Evolutionary conservation across 1,140 invertebrate genomes (phyloP).

Genomic region (Pseudomyrmex flavicornis): DNA sequence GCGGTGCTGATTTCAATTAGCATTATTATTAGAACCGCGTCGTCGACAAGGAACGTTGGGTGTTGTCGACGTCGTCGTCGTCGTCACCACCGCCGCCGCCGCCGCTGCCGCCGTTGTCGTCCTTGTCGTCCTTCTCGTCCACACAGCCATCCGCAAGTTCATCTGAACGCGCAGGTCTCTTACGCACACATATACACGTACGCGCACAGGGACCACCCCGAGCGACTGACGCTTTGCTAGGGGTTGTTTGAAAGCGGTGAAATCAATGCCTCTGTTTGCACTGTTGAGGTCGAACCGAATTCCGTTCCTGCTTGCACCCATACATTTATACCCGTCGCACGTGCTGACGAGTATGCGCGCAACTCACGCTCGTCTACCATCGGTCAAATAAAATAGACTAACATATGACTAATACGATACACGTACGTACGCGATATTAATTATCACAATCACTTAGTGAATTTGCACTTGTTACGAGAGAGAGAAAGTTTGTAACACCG

Average conservation of each 20-base stretch:
- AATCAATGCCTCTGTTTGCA: slow-evolving; percentile 85
- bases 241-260: slow-evolving; percentile 84
- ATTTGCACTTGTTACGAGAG: background rate
- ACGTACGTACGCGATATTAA: slow-evolving; percentile 19
- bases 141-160: slow-evolving; percentile 68
- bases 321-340: slow-evolving; percentile 58
- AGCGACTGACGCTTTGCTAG: slow-evolving; percentile 80
- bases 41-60: slow-evolving; percentile 76
- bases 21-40: slow-evolving; percentile 82
- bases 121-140: slow-evolving; percentile 53
- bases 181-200: slow-evolving; percentile 22
- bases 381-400: slow-evolving; percentile 42
- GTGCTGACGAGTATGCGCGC: slow-evolving; percentile 26
- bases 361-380: slow-evolving; percentile 19
- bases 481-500: background rate
- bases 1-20: slow-evolving; percentile 81
- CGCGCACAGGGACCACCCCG: slow-evolving; percentile 55
- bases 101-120: background rate
- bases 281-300: slow-evolving; percentile 84
- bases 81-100: slow-evolving; percentile 21
- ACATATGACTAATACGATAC: slow-evolving; percentile 10
- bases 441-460: slow-evolving; percentile 47
- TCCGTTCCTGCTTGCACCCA: slow-evolving; percentile 76
- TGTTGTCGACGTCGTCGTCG: slow-evolving; percentile 64
- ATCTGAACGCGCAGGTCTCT: slow-evolving; percentile 76